Evolutionary conservation across 2,113 vertebrate genomes (phyloP).

Genomic region (Notarius quadriscutis): DNA sequence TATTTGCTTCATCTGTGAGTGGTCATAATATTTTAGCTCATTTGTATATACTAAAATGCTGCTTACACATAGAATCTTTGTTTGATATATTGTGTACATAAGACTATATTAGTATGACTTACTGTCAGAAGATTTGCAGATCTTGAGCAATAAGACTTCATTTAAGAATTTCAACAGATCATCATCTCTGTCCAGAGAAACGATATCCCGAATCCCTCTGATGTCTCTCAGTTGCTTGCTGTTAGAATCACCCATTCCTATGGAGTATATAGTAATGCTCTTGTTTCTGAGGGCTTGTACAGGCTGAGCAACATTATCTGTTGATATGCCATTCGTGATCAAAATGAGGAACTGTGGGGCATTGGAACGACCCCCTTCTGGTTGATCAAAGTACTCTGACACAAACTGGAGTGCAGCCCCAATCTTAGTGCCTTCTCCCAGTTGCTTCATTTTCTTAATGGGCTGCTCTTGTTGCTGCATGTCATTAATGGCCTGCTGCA

Average conservation of each 20-base stretch:
- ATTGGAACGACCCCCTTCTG: conserved; percentile 69
- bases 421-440: conserved; percentile 66
- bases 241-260: conserved; percentile 73
- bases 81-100: neutral
- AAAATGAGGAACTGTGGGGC: conserved; percentile 76
- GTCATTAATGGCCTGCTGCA: conserved; percentile 53
- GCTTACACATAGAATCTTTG: too few relatives aligned
- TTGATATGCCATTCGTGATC: conserved; percentile 78
- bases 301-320: conserved; percentile 69
- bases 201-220: conserved; percentile 65
- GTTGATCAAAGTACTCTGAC: conserved; percentile 70
- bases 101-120: conserved; percentile 48
- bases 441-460: conserved; percentile 67
- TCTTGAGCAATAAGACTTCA: conserved; percentile 69
- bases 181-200: conserved; percentile 70
- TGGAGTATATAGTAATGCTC: conserved; percentile 74
- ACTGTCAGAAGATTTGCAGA: conserved; percentile 74
- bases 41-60: neutral
- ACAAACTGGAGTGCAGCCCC: conserved; percentile 72
- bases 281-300: conserved; percentile 72
- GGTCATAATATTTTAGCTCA: neutral
- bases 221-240: conserved; percentile 77
- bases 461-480: too few relatives aligned
- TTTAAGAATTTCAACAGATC: conserved; percentile 72
- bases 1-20: neutral